Percentiles rank a stretch among this genome's conserved stretches.
Conservation (phyloP, 2,113 vertebrate species). For the Pelecanoides urinatrix region DNA sequence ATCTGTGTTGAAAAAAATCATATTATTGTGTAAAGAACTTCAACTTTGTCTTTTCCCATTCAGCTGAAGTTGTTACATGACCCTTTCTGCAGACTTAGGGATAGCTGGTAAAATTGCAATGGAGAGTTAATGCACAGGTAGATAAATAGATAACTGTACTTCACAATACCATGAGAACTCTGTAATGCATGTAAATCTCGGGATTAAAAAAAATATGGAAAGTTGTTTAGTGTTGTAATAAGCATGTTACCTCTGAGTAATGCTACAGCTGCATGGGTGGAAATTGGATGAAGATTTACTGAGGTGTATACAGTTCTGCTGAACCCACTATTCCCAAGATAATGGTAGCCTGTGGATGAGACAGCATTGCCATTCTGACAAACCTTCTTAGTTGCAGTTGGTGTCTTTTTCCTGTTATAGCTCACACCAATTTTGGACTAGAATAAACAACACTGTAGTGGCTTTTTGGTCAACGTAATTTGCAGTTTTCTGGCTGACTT, state of each 20-base stretch:
- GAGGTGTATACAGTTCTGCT: neutral
- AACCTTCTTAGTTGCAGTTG: neutral
- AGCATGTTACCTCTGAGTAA: neutral
- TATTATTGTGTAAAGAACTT: neutral
- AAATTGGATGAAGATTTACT: neutral
- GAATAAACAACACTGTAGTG: neutral
- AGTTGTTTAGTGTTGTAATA: neutral
- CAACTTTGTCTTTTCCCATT: neutral
- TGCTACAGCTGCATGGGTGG: neutral
- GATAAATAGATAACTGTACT: neutral
- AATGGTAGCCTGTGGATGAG: neutral
- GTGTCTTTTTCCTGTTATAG: neutral
- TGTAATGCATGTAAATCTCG: neutral
- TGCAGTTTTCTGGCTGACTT: neutral
- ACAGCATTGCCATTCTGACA: neutral
- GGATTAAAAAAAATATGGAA: neutral
- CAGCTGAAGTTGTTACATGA: neutral
- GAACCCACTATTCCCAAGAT: neutral
- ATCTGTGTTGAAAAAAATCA: neutral
- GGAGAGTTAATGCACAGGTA: neutral
- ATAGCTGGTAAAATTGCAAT: neutral
- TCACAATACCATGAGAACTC: neutral
- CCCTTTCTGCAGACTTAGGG: neutral
- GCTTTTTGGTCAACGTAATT: conserved; percentile 5
- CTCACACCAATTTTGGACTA: conserved; percentile 1